A percentile compares a stretch with the other conserved stretches of the same genome.
Evolutionary conservation across 2,113 vertebrate species (phyloP).

Genomic region (Petrocephalus microphthalmus): DNA sequence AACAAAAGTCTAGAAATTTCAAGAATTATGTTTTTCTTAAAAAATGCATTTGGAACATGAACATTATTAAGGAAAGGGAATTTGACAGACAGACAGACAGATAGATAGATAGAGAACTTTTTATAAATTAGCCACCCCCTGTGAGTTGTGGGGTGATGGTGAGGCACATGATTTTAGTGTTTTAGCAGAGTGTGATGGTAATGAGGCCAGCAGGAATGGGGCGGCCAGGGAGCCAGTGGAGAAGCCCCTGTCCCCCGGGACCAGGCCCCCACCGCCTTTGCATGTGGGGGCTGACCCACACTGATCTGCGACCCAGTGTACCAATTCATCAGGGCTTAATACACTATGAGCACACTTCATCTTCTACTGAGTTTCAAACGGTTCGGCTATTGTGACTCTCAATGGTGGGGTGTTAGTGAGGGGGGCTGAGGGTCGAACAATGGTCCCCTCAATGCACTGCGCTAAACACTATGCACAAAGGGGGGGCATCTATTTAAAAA

Average conservation of each 20-base stretch:
- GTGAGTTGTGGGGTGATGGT: background rate
- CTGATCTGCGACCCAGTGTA: constrained; percentile 66
- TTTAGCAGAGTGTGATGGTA: constrained; percentile 69
- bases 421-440: constrained; percentile 55
- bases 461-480: constrained; percentile 68
- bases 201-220: constrained; percentile 58
- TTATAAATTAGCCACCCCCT: background rate
- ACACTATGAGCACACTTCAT: constrained; percentile 75
- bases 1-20: background rate
- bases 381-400: constrained; percentile 59
- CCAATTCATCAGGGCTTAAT: constrained; percentile 74
- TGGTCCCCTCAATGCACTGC: constrained; percentile 60
- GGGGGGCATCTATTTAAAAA: constrained; percentile 68
- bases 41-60: background rate
- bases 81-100: background rate
- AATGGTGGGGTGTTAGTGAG: constrained; percentile 46
- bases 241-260: constrained; percentile 61
- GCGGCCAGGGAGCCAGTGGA: constrained; percentile 40
- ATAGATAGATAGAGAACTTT: background rate
- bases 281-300: constrained; percentile 64
- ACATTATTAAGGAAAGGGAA: background rate
- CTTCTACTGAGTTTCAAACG: constrained; percentile 69
- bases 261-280: constrained; percentile 52
- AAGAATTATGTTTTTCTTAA: background rate
- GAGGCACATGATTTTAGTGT: constrained; percentile 45